Evolutionary conservation across 1,140 invertebrate genomes (phyloP).

Genomic region (Drosophila pandora): DNA sequence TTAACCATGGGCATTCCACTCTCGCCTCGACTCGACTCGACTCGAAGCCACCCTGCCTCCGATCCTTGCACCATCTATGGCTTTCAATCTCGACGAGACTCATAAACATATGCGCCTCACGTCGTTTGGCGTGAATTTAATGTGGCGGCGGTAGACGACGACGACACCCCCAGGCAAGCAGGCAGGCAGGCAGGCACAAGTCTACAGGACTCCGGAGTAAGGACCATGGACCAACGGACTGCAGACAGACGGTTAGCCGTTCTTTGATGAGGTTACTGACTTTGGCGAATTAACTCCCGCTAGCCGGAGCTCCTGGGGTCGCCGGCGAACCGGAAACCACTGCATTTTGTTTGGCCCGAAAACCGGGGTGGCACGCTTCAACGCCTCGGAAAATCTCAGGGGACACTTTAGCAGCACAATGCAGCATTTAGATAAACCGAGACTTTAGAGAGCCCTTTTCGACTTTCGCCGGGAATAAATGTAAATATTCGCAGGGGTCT

Average conservation of each 20-base stretch:
- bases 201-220: background rate
- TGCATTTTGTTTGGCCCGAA: constrained; percentile 76
- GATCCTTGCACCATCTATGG: constrained; percentile 1
- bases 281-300: constrained; percentile 81
- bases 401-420: constrained; percentile 78
- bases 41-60: constrained; percentile 18
- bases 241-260: constrained; percentile 62
- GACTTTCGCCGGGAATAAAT: constrained; percentile 21
- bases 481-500: background rate
- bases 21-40: constrained; percentile 4
- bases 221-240: constrained; percentile 19
- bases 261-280: constrained; percentile 83
- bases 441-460: constrained; percentile 55
- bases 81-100: constrained; percentile 79
- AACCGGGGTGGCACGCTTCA: constrained; percentile 73
- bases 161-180: constrained; percentile 16
- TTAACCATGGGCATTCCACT: constrained; percentile 81
- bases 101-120: constrained; percentile 83
- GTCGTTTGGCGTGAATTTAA: constrained; percentile 82
- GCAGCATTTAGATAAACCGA: constrained; percentile 77
- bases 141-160: constrained; percentile 60
- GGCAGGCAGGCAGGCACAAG: background rate
- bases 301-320: constrained; percentile 38
- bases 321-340: constrained; percentile 78
- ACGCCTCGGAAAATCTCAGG: constrained; percentile 76